These are phyloP conservation scores for Alsophila aescularia DNA, from an alignment of 2,888 invertebrate genomes.

Conservation along the genomic window DNA sequence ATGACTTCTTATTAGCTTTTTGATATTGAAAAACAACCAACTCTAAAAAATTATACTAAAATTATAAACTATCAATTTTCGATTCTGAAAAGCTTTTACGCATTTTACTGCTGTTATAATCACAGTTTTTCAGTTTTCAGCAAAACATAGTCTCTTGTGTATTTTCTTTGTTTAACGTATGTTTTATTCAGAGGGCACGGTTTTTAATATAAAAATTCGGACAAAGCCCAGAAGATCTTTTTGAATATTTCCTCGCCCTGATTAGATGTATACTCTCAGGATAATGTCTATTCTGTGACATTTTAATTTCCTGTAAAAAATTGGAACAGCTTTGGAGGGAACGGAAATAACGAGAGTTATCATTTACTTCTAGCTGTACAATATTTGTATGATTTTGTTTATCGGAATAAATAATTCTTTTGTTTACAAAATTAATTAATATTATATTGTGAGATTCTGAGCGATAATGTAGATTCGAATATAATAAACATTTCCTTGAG, in stretches of 20 bases:
- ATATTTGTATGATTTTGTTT: constrained; percentile 11
- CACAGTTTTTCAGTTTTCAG: too few relatives aligned
- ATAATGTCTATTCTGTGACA: constrained; percentile 38
- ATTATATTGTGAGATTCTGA: not conserved
- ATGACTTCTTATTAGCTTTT: too few relatives aligned
- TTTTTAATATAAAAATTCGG: not conserved
- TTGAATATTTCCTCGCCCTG: constrained; percentile 26
- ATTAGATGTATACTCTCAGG: constrained; percentile 34
- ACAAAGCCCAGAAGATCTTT: constrained; percentile 2
- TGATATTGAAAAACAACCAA: too few relatives aligned
- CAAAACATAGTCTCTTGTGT: too few relatives aligned
- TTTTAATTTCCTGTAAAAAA: constrained; percentile 44
- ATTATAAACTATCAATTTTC: too few relatives aligned
- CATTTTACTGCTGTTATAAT: too few relatives aligned
- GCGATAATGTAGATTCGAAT: too few relatives aligned
- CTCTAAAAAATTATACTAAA: too few relatives aligned
- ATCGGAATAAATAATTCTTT: constrained; percentile 8
- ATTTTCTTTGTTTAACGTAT: not conserved
- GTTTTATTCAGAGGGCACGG: not conserved
- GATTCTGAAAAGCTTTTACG: too few relatives aligned
- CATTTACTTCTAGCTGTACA: not conserved
- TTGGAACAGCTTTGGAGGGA: constrained; percentile 14
- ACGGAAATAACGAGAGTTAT: constrained; percentile 16
- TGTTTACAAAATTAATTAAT: not conserved
- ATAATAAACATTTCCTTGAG: too few relatives aligned